Evolutionary conservation across 2,888 invertebrate species (phyloP).

Genomic region (Stegana nigrithorax): DNA sequence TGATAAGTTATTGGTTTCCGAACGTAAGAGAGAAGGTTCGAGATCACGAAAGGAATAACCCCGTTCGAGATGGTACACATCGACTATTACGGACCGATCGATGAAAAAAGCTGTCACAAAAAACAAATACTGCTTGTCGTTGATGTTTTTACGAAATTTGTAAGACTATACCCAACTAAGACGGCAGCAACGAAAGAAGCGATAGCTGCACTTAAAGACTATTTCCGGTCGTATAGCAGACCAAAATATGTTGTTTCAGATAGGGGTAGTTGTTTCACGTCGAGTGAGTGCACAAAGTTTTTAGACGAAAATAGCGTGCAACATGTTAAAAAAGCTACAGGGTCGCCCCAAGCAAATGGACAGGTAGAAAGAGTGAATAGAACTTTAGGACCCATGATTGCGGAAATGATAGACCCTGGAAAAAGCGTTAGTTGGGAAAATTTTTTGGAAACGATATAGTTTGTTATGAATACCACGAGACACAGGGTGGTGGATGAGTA

Average conservation of each 20-base stretch:
- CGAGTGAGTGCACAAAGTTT: neutral
- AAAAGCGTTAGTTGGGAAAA: neutral
- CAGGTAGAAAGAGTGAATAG: slow-evolving; percentile 12
- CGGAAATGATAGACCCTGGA: neutral
- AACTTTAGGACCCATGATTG: slow-evolving; percentile 6
- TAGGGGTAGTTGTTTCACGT: neutral
- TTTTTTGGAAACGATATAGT: neutral
- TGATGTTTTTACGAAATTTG: neutral
- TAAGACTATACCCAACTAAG: neutral
- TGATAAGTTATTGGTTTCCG: slow-evolving; percentile 17
- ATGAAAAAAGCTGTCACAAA: neutral
- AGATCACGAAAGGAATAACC: no score
- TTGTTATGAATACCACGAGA: neutral
- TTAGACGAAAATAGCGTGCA: neutral
- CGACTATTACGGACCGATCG: neutral
- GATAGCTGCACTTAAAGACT: neutral
- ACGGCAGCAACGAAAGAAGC: neutral
- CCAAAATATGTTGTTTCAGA: neutral
- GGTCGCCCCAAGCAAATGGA: no score
- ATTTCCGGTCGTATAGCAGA: neutral
- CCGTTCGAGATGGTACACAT: neutral
- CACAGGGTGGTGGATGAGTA: neutral
- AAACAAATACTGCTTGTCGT: neutral
- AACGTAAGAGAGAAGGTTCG: no score
- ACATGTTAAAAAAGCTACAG: no score